A percentile compares a stretch with the other conserved stretches of the same genome.
Evolutionary conservation across 2,113 vertebrate species (phyloP).

Genomic region (Mystacornis crossleyi): DNA sequence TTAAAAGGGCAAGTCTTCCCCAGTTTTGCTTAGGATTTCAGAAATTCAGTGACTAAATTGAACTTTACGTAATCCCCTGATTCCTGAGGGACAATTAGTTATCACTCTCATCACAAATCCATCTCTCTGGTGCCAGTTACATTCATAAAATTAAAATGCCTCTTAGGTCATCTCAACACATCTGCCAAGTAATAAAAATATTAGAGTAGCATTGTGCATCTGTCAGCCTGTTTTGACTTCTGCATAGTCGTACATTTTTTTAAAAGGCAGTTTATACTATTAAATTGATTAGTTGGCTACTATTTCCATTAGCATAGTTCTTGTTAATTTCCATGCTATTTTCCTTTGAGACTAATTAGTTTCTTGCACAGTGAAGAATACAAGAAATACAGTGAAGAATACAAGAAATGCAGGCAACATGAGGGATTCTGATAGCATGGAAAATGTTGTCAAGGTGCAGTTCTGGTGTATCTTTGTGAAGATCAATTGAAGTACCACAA

Average conservation of each 20-base stretch:
- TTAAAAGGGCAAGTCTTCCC: neutral
- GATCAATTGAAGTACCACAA: neutral
- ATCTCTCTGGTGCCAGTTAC: neutral
- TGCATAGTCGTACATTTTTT: neutral
- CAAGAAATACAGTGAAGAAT: neutral
- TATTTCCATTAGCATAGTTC: neutral
- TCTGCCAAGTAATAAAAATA: constrained; percentile 25
- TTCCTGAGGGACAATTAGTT: neutral
- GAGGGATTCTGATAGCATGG: neutral
- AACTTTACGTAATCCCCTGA: neutral
- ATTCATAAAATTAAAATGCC: constrained; percentile 9
- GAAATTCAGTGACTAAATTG: neutral
- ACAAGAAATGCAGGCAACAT: neutral
- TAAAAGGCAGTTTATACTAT: neutral
- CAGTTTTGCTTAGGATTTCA: neutral
- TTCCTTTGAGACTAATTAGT: neutral
- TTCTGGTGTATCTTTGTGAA: neutral
- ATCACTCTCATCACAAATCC: neutral
- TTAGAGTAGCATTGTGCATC: neutral
- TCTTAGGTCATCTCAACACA: neutral
- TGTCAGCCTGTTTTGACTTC: neutral
- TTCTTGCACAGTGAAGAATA: neutral
- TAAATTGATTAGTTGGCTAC: constrained; percentile 17
- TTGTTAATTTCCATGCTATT: neutral
- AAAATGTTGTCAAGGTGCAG: neutral